These are phyloP conservation scores for Philaenus spumarius DNA, from an alignment of 1,140 invertebrate species.

Conservation along the genomic window DNA sequence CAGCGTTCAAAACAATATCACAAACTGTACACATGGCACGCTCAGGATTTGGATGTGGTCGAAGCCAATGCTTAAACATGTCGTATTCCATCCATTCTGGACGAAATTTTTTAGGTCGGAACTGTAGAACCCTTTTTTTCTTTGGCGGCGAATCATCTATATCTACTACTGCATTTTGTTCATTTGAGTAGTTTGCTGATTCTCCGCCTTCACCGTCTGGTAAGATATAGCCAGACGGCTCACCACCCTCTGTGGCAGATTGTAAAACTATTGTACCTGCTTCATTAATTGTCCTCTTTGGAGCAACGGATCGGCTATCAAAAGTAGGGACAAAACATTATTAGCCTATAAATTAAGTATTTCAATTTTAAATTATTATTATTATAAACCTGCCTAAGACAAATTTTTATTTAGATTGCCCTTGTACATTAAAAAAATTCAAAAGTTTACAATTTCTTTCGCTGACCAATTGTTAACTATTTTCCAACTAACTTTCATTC, in stretches of 20 bases:
- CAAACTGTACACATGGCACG: conserved; percentile 32
- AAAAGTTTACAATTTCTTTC: too few relatives aligned
- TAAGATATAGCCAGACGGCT: background rate
- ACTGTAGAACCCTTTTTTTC: background rate
- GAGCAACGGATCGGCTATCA: background rate
- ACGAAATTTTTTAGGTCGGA: conserved; percentile 21
- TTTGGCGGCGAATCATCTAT: background rate
- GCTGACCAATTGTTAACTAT: too few relatives aligned
- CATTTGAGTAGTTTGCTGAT: background rate
- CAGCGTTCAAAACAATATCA: conserved; percentile 31
- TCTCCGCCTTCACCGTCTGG: background rate
- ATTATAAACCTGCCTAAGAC: too few relatives aligned
- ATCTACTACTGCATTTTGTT: too few relatives aligned
- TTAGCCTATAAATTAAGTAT: too few relatives aligned
- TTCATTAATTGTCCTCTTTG: conserved; percentile 9
- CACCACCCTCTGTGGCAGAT: conserved; percentile 1
- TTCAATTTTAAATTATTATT: too few relatives aligned
- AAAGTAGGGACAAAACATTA: too few relatives aligned
- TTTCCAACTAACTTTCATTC: too few relatives aligned
- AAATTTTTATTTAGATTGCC: too few relatives aligned
- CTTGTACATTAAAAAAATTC: too few relatives aligned
- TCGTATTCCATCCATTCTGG: conserved; percentile 29
- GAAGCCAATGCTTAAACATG: conserved; percentile 32
- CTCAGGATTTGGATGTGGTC: conserved; percentile 28
- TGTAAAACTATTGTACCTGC: conserved; percentile 4